Evolutionary conservation across 2,888 invertebrate genomes (phyloP).

Genomic region (Ceramica pisi): DNA sequence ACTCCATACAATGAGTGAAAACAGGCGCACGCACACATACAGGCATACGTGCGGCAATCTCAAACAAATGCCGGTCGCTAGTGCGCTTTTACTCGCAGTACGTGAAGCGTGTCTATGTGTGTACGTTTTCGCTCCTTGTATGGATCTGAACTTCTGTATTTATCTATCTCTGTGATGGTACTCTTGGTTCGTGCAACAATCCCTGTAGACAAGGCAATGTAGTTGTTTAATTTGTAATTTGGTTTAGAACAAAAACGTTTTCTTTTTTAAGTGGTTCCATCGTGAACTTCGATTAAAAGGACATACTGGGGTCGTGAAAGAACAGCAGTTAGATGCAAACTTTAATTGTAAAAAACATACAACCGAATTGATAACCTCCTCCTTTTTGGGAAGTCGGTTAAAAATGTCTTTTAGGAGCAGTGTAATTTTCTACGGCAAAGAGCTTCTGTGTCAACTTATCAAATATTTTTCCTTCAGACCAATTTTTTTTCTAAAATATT

Average conservation of each 20-base stretch:
- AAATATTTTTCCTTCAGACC: too few relatives aligned
- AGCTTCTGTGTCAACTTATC: too few relatives aligned
- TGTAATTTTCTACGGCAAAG: too few relatives aligned
- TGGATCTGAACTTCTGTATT: neutral
- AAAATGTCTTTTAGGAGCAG: too few relatives aligned
- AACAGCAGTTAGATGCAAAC: neutral
- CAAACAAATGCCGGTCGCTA: neutral
- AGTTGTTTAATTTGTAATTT: slow-evolving; percentile 38
- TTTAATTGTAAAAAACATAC: too few relatives aligned
- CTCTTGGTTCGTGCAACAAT: slow-evolving; percentile 15
- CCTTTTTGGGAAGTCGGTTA: too few relatives aligned
- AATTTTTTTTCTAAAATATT: too few relatives aligned
- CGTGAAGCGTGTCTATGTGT: neutral
- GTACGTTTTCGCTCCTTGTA: neutral
- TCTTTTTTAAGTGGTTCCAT: slow-evolving; percentile 20
- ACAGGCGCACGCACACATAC: neutral
- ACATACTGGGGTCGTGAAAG: slow-evolving; percentile 17
- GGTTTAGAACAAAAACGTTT: slow-evolving; percentile 19
- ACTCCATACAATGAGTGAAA: neutral
- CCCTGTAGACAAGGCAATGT: slow-evolving; percentile 21
- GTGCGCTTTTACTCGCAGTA: neutral
- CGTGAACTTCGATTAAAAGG: slow-evolving; percentile 15
- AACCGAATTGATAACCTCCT: too few relatives aligned
- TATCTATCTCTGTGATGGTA: neutral
- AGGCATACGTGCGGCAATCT: neutral